Evolutionary conservation across 2,113 vertebrate species (phyloP), one percentile per base, ranked within the genome.

Genomic region (Pseudorectes ferrugineus): DNA sequence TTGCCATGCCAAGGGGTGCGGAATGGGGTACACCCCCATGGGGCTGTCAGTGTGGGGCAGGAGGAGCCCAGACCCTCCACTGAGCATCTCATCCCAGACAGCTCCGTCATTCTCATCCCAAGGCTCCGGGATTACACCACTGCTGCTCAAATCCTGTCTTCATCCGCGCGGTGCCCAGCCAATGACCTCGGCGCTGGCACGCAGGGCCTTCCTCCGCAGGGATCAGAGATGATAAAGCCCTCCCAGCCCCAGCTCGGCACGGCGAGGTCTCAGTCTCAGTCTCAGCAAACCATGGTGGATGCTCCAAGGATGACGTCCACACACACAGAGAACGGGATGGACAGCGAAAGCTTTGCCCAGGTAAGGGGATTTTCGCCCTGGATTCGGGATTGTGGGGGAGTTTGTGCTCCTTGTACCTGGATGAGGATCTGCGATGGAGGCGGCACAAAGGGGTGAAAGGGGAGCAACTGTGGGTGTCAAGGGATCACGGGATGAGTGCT

Each of bases 141-240:
- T 20, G 72, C 72, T 0, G 18, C 72, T 91, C 5, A 84, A 86
- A 94, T 89, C 95, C 91, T 24, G 0, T 76, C 31, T 84, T 43
- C 86, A 94, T 88, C 86, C 35, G 46, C 6, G 6, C 46, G 0
- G 36, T 17, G 72, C 67, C 75, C 91, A 86, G 75, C 94, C 93
- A 96, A 89, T 96, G 96, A 70, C 90, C 81, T 93, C 12, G 6
- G 85, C 23, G 81, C 84, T 94, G 92, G 48, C 59, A 45, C 21
- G 42, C 67, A 72, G 72, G 54, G 46, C 63, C 95, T 84, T 73
- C 89, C 86, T 84, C 95, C 35, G 3, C 51, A 2, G 68, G 71
- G 83, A 94, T 42, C 91, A 12, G 89, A 89, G 91, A 15, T 77
- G 76, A 92, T 96, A 96, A 96, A 96, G 76, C 89, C 49, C 89